Percentiles rank a stretch among this genome's conserved stretches.
Evolutionary conservation across 2,797 vertebrate species (phyloP).

Genomic region (Scleropages formosus): DNA sequence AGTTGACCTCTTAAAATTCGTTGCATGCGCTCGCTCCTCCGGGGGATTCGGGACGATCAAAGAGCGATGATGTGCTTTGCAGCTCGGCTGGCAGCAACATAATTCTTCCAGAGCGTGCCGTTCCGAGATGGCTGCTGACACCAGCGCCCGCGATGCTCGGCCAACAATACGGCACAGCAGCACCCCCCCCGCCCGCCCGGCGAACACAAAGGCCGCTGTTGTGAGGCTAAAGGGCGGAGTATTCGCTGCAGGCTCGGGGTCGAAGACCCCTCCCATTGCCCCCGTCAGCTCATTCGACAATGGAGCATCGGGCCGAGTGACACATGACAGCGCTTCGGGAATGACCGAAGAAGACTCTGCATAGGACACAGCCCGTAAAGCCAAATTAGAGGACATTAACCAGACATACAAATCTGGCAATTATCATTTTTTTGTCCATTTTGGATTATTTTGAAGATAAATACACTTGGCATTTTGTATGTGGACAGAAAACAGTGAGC

Average conservation of each 20-base stretch:
- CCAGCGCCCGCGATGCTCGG: constrained; percentile 41
- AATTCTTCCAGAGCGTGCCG: constrained; percentile 52
- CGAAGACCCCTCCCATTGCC: background rate
- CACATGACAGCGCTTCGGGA: background rate
- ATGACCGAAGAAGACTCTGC: background rate
- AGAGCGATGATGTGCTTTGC: constrained; percentile 58
- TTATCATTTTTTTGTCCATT: constrained; percentile 41
- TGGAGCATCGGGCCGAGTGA: background rate
- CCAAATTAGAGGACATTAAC: background rate
- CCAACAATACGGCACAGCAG: constrained; percentile 42
- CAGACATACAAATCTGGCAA: constrained; percentile 51
- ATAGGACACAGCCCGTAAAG: background rate
- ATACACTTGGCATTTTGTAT: constrained; percentile 53
- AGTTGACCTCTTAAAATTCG: constrained; percentile 57
- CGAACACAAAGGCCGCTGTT: constrained; percentile 45
- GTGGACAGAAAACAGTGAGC: constrained; percentile 54
- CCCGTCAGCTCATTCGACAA: too few species aligned
- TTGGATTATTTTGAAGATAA: constrained; percentile 48
- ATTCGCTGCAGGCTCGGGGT: background rate
- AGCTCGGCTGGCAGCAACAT: constrained; percentile 41
- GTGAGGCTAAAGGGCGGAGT: constrained; percentile 24
- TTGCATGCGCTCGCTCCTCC: constrained; percentile 42
- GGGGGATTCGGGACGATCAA: constrained; percentile 59
- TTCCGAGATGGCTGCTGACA: constrained; percentile 41
- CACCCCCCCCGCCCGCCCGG: constrained; percentile 48